phyloP scores from a whole-genome alignment of 2,797 vertebrate species.

The Harpagifer antarcticus region DNA sequence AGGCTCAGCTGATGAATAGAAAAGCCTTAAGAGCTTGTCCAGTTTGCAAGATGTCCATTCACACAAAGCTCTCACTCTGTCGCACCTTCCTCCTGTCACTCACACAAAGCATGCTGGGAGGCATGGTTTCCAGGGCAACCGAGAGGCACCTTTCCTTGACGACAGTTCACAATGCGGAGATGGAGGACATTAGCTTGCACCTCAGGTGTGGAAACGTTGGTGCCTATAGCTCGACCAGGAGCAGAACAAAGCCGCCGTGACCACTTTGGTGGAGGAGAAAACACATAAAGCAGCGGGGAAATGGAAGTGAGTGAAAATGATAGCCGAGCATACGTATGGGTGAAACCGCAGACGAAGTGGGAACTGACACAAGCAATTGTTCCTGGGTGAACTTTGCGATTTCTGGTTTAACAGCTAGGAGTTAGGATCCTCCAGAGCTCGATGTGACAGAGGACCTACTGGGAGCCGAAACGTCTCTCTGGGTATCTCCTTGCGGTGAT shows the following conservation, averaged over 20 bases:
- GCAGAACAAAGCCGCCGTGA: conserved; percentile 59
- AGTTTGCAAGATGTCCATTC: conserved; percentile 66
- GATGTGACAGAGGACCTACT: conserved; percentile 55
- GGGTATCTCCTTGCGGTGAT: conserved; percentile 66
- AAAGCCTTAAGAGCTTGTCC: conserved; percentile 42
- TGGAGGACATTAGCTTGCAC: conserved; percentile 77
- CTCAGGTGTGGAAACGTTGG: conserved; percentile 70
- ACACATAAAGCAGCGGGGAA: background rate
- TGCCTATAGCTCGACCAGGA: conserved; percentile 54
- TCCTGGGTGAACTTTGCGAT: conserved; percentile 45
- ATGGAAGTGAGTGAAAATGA: conserved; percentile 5
- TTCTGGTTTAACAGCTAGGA: conserved; percentile 53
- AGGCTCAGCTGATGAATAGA: conserved; percentile 7
- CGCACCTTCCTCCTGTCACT: conserved; percentile 80
- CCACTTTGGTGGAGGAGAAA: conserved; percentile 8
- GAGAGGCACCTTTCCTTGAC: conserved; percentile 81
- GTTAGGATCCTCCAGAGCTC: conserved; percentile 56
- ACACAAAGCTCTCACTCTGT: conserved; percentile 71
- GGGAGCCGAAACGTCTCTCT: conserved; percentile 68
- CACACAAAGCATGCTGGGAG: conserved; percentile 81
- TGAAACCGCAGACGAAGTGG: conserved; percentile 16
- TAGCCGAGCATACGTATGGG: background rate
- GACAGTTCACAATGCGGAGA: conserved; percentile 74
- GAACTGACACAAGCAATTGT: conserved; percentile 29
- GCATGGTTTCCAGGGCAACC: conserved; percentile 83